Conservation (phyloP, 2,888 invertebrate species). For the Mythimna loreyi region DNA sequence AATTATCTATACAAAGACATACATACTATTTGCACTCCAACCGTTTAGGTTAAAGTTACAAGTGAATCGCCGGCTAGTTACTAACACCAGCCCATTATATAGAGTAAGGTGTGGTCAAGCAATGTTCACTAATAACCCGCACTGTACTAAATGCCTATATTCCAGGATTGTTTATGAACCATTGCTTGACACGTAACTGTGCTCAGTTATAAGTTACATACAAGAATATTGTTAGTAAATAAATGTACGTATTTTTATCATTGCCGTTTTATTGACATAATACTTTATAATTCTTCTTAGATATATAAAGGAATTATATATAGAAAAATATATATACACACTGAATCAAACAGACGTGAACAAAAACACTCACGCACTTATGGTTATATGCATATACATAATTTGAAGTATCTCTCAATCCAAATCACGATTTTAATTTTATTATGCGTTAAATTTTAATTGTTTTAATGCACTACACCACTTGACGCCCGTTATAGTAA, state of each 20-base stretch:
- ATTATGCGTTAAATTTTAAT: slow-evolving; percentile 2
- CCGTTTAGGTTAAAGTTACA: slow-evolving; percentile 20
- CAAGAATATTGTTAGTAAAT: slow-evolving; percentile 72
- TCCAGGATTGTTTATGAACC: slow-evolving; percentile 58
- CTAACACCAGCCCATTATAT: slow-evolving; percentile 51
- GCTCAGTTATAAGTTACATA: slow-evolving; percentile 69
- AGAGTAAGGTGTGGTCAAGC: slow-evolving; percentile 49
- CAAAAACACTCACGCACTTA: slow-evolving; percentile 7
- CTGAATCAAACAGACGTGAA: background rate
- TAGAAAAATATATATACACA: slow-evolving; percentile 1
- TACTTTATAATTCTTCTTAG: slow-evolving; percentile 12
- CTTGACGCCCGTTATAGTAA: background rate
- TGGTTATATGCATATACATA: background rate
- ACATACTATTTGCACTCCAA: slow-evolving; percentile 31
- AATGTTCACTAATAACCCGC: slow-evolving; percentile 61
- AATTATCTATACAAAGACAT: slow-evolving; percentile 32
- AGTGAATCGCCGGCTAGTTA: slow-evolving; percentile 35
- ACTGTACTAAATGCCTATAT: slow-evolving; percentile 47
- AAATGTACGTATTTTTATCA: slow-evolving; percentile 71
- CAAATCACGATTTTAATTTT: slow-evolving; percentile 12
- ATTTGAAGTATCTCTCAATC: slow-evolving; percentile 3
- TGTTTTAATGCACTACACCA: slow-evolving; percentile 21
- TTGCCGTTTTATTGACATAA: slow-evolving; percentile 61
- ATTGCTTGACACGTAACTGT: slow-evolving; percentile 65
- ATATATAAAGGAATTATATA: background rate